Evolutionary conservation across 2,113 vertebrate genomes (phyloP), one percentile per base, ranked within the genome.

Genomic region (Cynopterus brachyotis): DNA sequence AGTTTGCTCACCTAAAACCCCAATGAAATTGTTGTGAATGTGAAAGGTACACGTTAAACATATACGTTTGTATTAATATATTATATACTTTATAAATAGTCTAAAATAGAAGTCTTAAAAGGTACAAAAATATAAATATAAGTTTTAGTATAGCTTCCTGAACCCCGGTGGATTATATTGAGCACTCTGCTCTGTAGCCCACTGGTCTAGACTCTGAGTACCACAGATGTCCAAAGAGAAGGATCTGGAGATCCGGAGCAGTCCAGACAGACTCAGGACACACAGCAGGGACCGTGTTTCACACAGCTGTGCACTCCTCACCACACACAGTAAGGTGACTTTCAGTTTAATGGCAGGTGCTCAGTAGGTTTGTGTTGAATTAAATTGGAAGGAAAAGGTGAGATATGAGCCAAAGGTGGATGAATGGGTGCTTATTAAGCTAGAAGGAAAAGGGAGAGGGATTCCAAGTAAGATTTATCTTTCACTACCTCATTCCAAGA

Each of bases 11-110:
- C 19, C 73, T 76, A 75, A 64, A 97, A 67, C 28, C 0, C 17
- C 12, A 42, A 3, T 17, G 15, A 94, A 97, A 85, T 4, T 70
- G 55, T 62, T 93, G n/a, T 91, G 19, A 91, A 92, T 72, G 42
- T 88, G 50, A n/a, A n/a, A n/a, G n/a, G n/a, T 82, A 86, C 95
- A 93, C 55, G 42, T 64, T 92, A 93, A 76, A 53, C n/a, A 50
- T 47, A 11, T 45, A 62, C 37, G 73, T 97, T 28, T 94, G 32
- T 67, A 76, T 32, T 89, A 94, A 94, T 40, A 70, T 32, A 30
- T 22, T 45, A 32, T 37, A 59, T 57, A 37, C 12, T 67, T 94
- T 88, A 87, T 50, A 79, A 62, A 66, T 55, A 92, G 10, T 53
- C 42, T 70, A 72, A 96, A 73, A 79, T 24, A 62, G 28, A 89